Evolutionary conservation across 2,888 invertebrate species (phyloP).

Genomic region (Hydriomena furcata): DNA sequence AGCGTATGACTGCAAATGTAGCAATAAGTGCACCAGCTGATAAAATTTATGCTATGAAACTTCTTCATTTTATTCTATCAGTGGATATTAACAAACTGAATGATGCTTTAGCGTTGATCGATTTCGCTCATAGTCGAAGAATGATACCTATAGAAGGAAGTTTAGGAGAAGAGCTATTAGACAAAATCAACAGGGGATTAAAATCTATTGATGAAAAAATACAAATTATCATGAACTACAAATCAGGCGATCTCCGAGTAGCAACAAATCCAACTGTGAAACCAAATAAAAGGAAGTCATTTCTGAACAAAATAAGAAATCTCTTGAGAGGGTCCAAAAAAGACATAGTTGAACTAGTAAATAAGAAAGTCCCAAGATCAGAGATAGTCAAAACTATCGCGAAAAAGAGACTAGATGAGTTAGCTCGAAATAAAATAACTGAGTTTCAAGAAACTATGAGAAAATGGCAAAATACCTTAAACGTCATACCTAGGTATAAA

Average conservation of each 20-base stretch:
- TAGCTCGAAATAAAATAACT: slow-evolving; percentile 44
- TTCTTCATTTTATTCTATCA: slow-evolving; percentile 51
- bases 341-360: slow-evolving; percentile 48
- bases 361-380: slow-evolving; percentile 48
- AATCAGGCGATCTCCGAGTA: slow-evolving; percentile 12
- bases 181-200: slow-evolving; percentile 44
- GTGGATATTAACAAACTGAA: slow-evolving; percentile 55
- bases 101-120: slow-evolving; percentile 46
- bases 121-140: slow-evolving; percentile 52
- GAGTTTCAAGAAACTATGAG: slow-evolving; percentile 55
- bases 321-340: slow-evolving; percentile 54
- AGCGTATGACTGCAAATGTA: slow-evolving; percentile 40
- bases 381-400: slow-evolving; percentile 52
- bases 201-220: slow-evolving; percentile 44
- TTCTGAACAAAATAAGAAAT: slow-evolving; percentile 55
- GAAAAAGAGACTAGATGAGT: slow-evolving; percentile 48
- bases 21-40: slow-evolving; percentile 39
- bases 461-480: slow-evolving; percentile 59
- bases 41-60: slow-evolving; percentile 52
- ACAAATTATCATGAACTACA: slow-evolving; percentile 31
- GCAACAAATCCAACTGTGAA: not conserved
- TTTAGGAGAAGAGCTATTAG: slow-evolving; percentile 39
- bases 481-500: slow-evolving; percentile 45
- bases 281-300: slow-evolving; percentile 45
- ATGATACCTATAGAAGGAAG: slow-evolving; percentile 43